phyloP scores from a whole-genome alignment of 2,113 vertebrate species.

The Petaurus breviceps region DNA sequence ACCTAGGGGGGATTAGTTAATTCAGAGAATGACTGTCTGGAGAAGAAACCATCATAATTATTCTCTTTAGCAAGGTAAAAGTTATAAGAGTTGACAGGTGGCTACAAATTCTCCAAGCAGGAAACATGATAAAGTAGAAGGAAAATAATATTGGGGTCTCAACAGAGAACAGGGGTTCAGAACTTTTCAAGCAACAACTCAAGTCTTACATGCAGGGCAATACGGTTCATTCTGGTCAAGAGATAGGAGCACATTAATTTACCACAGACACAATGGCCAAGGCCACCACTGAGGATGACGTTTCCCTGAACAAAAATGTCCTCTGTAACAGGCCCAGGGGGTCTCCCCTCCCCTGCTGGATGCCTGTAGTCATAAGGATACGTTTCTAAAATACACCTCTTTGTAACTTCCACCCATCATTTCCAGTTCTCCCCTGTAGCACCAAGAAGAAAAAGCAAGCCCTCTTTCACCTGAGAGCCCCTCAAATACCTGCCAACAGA shows the following conservation, averaged over 20 bases:
- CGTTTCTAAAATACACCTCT: not conserved
- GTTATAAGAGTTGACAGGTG: conserved; percentile 70
- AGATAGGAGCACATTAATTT: not conserved
- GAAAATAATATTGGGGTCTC: conserved; percentile 64
- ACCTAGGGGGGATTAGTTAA: conserved; percentile 51
- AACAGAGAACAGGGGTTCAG: conserved; percentile 63
- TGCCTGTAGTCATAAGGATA: not conserved
- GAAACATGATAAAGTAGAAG: conserved; percentile 60
- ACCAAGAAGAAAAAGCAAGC: not conserved
- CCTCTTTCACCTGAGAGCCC: not conserved
- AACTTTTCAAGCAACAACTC: conserved; percentile 49
- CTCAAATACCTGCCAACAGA: not conserved
- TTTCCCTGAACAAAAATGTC: not conserved
- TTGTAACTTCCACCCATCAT: not conserved
- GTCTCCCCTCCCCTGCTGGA: not conserved
- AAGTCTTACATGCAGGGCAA: conserved; percentile 16
- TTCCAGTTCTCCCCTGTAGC: not conserved
- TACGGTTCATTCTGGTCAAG: conserved; percentile 38
- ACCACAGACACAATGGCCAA: not conserved
- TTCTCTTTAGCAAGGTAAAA: conserved; percentile 65
- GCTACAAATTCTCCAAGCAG: conserved; percentile 73
- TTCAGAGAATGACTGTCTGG: conserved; percentile 44
- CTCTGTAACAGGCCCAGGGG: not conserved
- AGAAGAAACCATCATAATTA: conserved; percentile 57
- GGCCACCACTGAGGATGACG: not conserved